Percentiles rank a stretch among this genome's conserved stretches.
These are phyloP conservation scores for Amniataba percoides DNA, from an alignment of 2,797 vertebrate genomes.

Conservation along the genomic window DNA sequence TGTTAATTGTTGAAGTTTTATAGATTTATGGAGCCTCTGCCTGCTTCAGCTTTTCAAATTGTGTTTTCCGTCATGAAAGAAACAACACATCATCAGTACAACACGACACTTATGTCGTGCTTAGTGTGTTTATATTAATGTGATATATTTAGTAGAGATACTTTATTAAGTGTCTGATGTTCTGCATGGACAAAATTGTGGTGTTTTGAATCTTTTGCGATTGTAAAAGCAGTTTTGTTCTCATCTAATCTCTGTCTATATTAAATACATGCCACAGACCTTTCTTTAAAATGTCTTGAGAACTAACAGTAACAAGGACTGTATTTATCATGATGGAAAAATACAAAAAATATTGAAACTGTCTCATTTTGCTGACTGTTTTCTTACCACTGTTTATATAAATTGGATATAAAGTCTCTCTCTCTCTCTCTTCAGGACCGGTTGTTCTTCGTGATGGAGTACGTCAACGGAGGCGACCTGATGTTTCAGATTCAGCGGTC, in stretches of 20 bases:
- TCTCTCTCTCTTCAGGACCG: constrained; percentile 89
- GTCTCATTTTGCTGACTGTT: background rate
- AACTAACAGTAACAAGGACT: background rate
- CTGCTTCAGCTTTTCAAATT: background rate
- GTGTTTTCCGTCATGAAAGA: too few relatives aligned
- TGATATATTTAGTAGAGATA: background rate
- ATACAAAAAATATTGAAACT: background rate
- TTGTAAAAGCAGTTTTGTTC: too few relatives aligned
- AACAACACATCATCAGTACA: too few relatives aligned
- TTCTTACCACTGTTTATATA: too few relatives aligned
- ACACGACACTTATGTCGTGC: background rate
- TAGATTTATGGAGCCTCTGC: background rate
- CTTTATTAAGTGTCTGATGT: background rate
- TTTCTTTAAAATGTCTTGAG: too few relatives aligned
- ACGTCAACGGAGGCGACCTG: constrained; percentile 96
- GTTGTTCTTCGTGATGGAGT: constrained; percentile 98
- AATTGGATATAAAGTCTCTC: background rate
- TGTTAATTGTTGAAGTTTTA: background rate
- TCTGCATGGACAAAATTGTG: background rate
- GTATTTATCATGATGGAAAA: background rate
- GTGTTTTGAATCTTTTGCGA: too few relatives aligned
- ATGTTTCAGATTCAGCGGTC: constrained; percentile 99
- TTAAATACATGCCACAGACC: too few relatives aligned
- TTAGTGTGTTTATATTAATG: background rate
- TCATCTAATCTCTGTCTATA: too few relatives aligned